These are phyloP conservation scores for Leptinotarsa defecta DNA, from an alignment of 1,140 invertebrate species.

Conservation along the genomic window DNA sequence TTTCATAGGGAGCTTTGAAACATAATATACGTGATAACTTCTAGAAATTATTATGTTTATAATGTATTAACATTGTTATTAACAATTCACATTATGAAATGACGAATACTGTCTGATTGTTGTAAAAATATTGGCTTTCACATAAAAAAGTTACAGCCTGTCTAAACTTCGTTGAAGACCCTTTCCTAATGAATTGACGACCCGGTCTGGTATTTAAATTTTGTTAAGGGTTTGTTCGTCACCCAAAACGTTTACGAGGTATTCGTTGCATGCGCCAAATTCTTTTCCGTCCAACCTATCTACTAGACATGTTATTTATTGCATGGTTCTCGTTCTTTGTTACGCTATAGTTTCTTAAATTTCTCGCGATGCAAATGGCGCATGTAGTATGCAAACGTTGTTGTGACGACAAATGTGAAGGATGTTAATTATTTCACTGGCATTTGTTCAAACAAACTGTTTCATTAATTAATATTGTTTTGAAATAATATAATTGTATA, in stretches of 20 bases:
- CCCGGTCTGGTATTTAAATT: background rate
- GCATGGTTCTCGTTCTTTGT: conserved; percentile 2
- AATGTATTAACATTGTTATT: too few species aligned
- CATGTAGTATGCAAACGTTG: background rate
- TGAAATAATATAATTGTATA: background rate
- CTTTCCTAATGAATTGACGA: too few species aligned
- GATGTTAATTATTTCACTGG: background rate
- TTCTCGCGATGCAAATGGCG: background rate
- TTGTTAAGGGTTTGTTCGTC: background rate
- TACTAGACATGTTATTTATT: conserved; percentile 4
- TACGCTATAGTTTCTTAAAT: background rate
- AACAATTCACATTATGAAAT: too few species aligned
- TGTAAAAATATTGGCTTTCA: too few species aligned
- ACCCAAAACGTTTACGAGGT: background rate
- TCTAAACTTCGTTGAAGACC: too few species aligned
- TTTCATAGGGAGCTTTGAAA: too few species aligned
- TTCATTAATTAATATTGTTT: conserved; percentile 7
- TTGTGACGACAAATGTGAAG: background rate
- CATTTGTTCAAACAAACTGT: background rate
- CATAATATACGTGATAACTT: too few species aligned
- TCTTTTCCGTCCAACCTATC: background rate
- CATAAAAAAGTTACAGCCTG: too few species aligned
- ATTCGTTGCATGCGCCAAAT: background rate
- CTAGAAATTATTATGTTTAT: too few species aligned
- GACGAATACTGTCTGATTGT: too few species aligned